Conservation (phyloP, 2,797 vertebrate genomes). For the Microcaecilia unicolor region DNA sequence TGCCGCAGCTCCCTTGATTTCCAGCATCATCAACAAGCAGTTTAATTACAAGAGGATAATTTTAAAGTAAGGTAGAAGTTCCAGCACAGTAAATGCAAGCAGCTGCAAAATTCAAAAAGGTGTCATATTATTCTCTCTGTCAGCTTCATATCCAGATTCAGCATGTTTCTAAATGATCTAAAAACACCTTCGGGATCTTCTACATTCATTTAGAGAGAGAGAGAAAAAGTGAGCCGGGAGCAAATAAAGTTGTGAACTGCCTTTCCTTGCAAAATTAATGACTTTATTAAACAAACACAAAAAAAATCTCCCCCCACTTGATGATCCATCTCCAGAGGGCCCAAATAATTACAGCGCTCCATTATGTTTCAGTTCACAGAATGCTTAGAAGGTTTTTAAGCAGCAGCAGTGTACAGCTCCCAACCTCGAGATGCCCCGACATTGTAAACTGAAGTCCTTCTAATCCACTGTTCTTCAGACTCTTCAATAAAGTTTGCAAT, state of each 20-base stretch:
- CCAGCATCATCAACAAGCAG: background rate
- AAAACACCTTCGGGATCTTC: background rate
- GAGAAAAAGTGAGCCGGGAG: slow-evolving; percentile 6
- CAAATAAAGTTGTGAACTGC: background rate
- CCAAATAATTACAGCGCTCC: slow-evolving; percentile 11
- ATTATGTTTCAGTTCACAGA: slow-evolving; percentile 15
- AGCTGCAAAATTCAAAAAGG: too few species aligned
- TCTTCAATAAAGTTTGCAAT: too few species aligned
- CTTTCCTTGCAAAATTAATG: slow-evolving; percentile 6
- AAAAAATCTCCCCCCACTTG: slow-evolving; percentile 6
- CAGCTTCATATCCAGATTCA: background rate
- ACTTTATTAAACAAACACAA: slow-evolving; percentile 29
- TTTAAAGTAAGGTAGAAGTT: background rate
- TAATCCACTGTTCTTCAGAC: too few species aligned
- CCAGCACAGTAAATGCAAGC: background rate
- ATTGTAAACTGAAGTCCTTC: too few species aligned
- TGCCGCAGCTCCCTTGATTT: background rate
- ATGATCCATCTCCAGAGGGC: slow-evolving; percentile 9
- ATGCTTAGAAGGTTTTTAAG: slow-evolving; percentile 19
- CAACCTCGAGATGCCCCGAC: background rate
- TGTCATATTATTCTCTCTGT: too few species aligned
- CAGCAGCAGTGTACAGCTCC: slow-evolving; percentile 12
- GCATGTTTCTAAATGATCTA: slow-evolving; percentile 5
- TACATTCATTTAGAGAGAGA: background rate
- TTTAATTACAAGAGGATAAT: background rate